These are phyloP conservation scores for Mesorhabditis spiculigera DNA, from an alignment of 2,888 invertebrate species.

Conservation along the genomic window DNA sequence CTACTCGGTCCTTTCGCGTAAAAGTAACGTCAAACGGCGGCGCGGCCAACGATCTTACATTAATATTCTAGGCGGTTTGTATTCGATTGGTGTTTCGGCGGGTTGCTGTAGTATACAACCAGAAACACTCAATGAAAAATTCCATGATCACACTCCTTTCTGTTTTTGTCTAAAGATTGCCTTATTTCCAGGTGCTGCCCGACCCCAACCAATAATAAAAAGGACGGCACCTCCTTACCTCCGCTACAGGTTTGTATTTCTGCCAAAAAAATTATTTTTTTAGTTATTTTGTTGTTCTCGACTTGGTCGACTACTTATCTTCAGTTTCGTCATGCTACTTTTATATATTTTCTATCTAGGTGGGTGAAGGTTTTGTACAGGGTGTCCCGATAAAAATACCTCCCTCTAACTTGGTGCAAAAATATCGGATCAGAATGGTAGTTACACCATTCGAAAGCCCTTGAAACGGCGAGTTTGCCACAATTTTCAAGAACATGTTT, in stretches of 20 bases:
- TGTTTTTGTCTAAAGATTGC: neutral
- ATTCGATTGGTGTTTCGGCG: no score
- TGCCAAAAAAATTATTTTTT: constrained; percentile 5
- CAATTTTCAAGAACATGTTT: no score
- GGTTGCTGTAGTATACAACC: no score
- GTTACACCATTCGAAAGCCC: no score
- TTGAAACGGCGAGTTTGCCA: no score
- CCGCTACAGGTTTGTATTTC: constrained; percentile 1
- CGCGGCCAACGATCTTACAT: no score
- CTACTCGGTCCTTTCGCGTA: no score
- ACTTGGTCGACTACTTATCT: constrained; percentile 29
- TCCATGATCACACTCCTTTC: neutral
- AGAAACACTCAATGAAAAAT: no score
- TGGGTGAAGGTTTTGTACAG: constrained; percentile 9
- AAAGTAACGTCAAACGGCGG: no score
- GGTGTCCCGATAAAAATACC: neutral
- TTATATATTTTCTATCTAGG: constrained; percentile 21
- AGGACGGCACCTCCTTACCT: neutral
- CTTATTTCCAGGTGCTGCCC: constrained; percentile 1
- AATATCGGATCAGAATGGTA: no score
- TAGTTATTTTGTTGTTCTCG: constrained; percentile 32
- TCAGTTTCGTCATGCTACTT: constrained; percentile 22
- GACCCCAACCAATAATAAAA: neutral
- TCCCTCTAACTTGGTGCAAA: no score
- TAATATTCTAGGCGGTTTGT: no score